Conservation (phyloP, 2,797 vertebrate genomes). For the Pempheris klunzingeri region DNA sequence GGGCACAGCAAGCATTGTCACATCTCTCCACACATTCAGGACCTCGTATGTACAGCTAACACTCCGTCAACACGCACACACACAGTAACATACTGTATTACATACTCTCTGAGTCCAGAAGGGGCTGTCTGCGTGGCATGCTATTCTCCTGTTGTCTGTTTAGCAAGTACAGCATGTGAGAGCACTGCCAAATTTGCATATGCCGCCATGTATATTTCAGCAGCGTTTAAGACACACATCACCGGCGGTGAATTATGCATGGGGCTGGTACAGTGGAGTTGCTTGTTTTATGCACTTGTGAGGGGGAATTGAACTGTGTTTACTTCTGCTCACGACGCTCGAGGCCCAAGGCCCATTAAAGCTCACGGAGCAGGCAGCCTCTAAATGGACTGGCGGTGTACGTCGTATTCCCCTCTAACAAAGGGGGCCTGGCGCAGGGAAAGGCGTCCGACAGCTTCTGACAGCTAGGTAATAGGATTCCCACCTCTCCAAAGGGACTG, state of each 20-base stretch:
- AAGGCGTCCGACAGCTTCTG: slow-evolving; percentile 71
- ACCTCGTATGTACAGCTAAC: slow-evolving; percentile 36
- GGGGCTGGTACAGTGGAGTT: slow-evolving; percentile 85
- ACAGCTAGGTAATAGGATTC: slow-evolving; percentile 75
- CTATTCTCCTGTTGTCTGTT: slow-evolving; percentile 86
- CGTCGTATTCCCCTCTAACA: slow-evolving; percentile 63
- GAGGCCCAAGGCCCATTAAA: slow-evolving; percentile 77
- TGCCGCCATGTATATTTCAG: slow-evolving; percentile 97
- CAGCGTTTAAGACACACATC: slow-evolving; percentile 93
- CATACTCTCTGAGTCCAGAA: slow-evolving; percentile 67
- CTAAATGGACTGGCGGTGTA: slow-evolving; percentile 73
- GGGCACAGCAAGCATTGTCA: slow-evolving; percentile 13
- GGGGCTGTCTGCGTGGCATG: slow-evolving; percentile 65
- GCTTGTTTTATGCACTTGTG: slow-evolving; percentile 88
- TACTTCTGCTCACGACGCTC: slow-evolving; percentile 75
- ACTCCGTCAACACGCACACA: slow-evolving; percentile 35
- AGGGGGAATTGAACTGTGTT: slow-evolving; percentile 89
- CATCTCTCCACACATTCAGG: slow-evolving; percentile 32
- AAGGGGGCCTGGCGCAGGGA: slow-evolving; percentile 50
- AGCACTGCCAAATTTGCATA: slow-evolving; percentile 92
- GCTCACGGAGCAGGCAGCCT: slow-evolving; percentile 64
- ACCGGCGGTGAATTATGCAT: slow-evolving; percentile 96
- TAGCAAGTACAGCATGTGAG: slow-evolving; percentile 82
- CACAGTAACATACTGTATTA: slow-evolving; percentile 56
- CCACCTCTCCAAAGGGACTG: slow-evolving; percentile 75